phyloP scores from a whole-genome alignment of 2,113 vertebrate genomes.

The Pardalotus punctatus region DNA sequence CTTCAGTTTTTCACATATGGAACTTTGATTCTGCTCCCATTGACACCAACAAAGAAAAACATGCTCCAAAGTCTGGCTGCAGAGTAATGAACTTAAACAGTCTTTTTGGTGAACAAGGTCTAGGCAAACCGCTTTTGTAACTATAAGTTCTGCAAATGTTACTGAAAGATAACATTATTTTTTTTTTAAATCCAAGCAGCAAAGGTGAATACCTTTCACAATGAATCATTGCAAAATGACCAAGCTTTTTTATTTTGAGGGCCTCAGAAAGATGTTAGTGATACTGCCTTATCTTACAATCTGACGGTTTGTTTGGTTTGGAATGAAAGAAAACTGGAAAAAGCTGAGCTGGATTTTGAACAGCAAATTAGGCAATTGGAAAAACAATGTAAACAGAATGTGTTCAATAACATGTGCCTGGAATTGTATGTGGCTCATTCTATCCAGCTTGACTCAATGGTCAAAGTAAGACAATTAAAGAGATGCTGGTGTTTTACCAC shows the following conservation, averaged over 20 bases:
- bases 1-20: not conserved
- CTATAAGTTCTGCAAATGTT: conserved; percentile 44
- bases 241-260: conserved; percentile 24
- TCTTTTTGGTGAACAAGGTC: not conserved
- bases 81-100: conserved; percentile 1
- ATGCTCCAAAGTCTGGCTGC: not conserved
- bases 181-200: conserved; percentile 24
- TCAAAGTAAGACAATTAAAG: not conserved
- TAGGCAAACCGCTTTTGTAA: conserved; percentile 43
- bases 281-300: conserved; percentile 41
- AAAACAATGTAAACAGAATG: conserved; percentile 6
- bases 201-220: conserved; percentile 62
- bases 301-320: conserved; percentile 43
- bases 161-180: conserved; percentile 29
- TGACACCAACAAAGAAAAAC: not conserved
- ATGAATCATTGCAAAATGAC: conserved; percentile 59
- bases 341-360: conserved; percentile 57
- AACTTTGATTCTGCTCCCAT: not conserved
- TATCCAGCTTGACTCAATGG: not conserved
- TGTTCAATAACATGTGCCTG: not conserved
- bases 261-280: not conserved
- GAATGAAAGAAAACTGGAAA: conserved; percentile 36
- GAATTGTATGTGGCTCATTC: not conserved
- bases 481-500: not conserved
- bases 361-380: conserved; percentile 46